A percentile compares a stretch with the other conserved stretches of the same genome.
These are phyloP conservation scores for Scalopus aquaticus DNA, from an alignment of 2,113 vertebrate genomes.

Conservation along the genomic window DNA sequence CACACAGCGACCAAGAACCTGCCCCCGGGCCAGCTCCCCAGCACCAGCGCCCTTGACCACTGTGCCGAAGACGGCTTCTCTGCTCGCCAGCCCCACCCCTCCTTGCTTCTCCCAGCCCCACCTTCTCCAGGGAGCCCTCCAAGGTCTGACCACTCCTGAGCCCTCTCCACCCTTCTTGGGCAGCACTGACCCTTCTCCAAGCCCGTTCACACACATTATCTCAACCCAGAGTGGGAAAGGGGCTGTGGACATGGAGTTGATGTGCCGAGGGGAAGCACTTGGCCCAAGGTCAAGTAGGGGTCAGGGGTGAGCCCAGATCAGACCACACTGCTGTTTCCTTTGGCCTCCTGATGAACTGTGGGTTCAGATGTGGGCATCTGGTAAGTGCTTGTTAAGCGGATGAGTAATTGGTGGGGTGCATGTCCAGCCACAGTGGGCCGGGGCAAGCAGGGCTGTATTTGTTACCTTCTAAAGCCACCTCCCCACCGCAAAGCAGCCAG, in stretches of 20 bases:
- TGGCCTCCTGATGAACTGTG: not conserved
- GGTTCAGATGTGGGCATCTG: not conserved
- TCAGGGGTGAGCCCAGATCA: not conserved
- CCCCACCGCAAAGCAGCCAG: no score
- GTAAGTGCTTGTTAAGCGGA: not conserved
- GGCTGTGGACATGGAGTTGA: not conserved
- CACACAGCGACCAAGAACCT: no score
- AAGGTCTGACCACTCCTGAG: not conserved
- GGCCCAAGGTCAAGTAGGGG: not conserved
- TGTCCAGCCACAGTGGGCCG: not conserved
- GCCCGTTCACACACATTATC: not conserved
- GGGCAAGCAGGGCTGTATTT: not conserved
- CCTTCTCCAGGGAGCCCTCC: not conserved
- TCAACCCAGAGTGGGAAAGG: not conserved
- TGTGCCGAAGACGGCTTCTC: not conserved
- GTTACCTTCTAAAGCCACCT: not conserved
- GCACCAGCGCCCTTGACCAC: not conserved
- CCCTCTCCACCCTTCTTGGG: not conserved
- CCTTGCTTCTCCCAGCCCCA: not conserved
- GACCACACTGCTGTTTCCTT: not conserved
- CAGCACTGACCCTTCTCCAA: not conserved
- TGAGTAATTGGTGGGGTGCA: not conserved
- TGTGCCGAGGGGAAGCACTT: not conserved
- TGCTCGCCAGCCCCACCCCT: not conserved
- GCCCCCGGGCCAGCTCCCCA: not conserved